Evolutionary conservation across 2,888 invertebrate species (phyloP).

Genomic region (Suillia variegata): DNA sequence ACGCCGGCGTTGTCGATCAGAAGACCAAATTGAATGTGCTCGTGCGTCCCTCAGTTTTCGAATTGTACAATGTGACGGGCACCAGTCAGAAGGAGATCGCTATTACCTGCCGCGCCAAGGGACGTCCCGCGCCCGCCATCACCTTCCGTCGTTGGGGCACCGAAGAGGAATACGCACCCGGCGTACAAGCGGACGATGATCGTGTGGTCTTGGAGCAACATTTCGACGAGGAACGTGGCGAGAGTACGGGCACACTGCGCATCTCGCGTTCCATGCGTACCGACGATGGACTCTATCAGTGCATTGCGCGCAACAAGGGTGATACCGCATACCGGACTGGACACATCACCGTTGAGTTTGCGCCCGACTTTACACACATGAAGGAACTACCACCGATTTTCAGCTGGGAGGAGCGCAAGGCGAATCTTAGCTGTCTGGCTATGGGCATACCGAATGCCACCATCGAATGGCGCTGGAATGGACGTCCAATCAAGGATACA

Average conservation of each 20-base stretch:
- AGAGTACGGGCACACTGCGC: constrained; percentile 70
- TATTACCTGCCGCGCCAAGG: constrained; percentile 78
- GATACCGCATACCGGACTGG: constrained; percentile 78
- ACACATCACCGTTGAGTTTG: constrained; percentile 81
- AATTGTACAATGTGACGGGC: constrained; percentile 75
- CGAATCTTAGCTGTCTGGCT: constrained; percentile 87
- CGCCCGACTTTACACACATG: constrained; percentile 77
- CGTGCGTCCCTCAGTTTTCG: constrained; percentile 80
- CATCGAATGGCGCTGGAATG: constrained; percentile 79
- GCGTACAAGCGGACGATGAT: constrained; percentile 69
- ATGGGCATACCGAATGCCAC: constrained; percentile 90
- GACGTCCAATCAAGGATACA: constrained; percentile 63
- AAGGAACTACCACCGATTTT: constrained; percentile 75
- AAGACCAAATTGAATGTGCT: constrained; percentile 74
- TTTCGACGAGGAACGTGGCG: constrained; percentile 64
- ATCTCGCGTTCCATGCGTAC: constrained; percentile 70
- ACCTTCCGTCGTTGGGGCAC: constrained; percentile 79
- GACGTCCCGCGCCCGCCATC: constrained; percentile 79
- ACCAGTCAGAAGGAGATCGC: constrained; percentile 68
- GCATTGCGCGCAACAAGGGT: constrained; percentile 81
- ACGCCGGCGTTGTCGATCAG: constrained; percentile 74
- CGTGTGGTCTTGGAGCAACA: constrained; percentile 70
- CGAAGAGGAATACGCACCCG: constrained; percentile 68
- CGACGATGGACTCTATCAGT: constrained; percentile 89
- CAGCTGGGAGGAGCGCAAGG: constrained; percentile 81